Percentiles rank a stretch among this genome's conserved stretches.
Conservation (phyloP, 2,113 vertebrate genomes). For the Hyperoodon ampullatus region DNA sequence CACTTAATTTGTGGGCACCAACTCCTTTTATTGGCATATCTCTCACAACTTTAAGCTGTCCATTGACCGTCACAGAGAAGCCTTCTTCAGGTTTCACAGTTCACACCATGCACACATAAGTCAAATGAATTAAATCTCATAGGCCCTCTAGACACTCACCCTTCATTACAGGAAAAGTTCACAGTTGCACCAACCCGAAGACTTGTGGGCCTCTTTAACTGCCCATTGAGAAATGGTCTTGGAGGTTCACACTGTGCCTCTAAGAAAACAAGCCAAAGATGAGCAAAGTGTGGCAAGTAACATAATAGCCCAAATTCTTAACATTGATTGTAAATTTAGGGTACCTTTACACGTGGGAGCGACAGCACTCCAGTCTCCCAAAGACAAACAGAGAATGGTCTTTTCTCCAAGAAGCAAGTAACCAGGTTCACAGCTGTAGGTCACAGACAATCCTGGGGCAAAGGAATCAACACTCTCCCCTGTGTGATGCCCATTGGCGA, state of each 20-base stretch:
- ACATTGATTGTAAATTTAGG: neutral
- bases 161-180: conserved; percentile 64
- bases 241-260: conserved; percentile 60
- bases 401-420: conserved; percentile 77
- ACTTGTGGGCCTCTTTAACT: neutral
- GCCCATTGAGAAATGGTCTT: conserved; percentile 56
- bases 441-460: conserved; percentile 76
- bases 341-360: conserved; percentile 81
- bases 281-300: neutral
- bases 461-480: neutral
- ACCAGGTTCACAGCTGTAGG: conserved; percentile 78
- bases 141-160: conserved; percentile 66
- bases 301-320: neutral
- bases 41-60: neutral
- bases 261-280: conserved; percentile 20
- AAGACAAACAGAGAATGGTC: conserved; percentile 73
- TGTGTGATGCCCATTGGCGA: conserved; percentile 65
- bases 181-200: conserved; percentile 27
- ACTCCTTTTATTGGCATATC: neutral
- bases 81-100: neutral
- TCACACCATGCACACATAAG: neutral
- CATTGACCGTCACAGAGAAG: neutral
- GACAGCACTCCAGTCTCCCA: conserved; percentile 80
- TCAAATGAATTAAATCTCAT: neutral
- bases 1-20: neutral